Evolutionary conservation across 1,140 invertebrate species (phyloP).

Genomic region (Drosophila mauritiana): DNA sequence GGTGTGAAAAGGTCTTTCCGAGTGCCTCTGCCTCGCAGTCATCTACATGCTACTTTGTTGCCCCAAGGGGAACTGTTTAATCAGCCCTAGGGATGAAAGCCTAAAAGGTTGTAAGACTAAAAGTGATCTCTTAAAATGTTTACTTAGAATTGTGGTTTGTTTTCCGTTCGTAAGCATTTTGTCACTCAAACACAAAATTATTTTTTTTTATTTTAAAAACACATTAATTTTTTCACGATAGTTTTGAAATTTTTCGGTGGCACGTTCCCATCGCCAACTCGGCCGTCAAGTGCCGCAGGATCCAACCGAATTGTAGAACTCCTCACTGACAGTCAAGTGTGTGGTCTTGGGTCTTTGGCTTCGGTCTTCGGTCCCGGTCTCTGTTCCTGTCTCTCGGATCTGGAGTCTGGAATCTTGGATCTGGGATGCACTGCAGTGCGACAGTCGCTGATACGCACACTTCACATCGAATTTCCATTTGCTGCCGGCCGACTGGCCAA

Average conservation of each 20-base stretch:
- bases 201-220: background rate
- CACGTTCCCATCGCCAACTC: conserved; percentile 56
- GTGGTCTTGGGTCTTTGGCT: conserved; percentile 55
- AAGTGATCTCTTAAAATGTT: background rate
- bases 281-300: conserved; percentile 53
- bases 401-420: conserved; percentile 11
- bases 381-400: conserved; percentile 11
- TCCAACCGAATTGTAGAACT: conserved; percentile 14
- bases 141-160: background rate
- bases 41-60: conserved; percentile 70
- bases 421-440: conserved; percentile 74
- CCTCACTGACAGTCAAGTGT: conserved; percentile 58
- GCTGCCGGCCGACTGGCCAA: conserved; percentile 48
- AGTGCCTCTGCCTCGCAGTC: conserved; percentile 14
- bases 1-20: conserved; percentile 57
- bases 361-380: background rate
- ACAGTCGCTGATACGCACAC: conserved; percentile 82
- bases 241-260: conserved; percentile 2
- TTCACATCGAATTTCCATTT: conserved; percentile 82
- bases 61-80: conserved; percentile 26
- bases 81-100: conserved; percentile 43
- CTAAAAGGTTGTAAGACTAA: conserved; percentile 1
- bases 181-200: no score
- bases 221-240: background rate
- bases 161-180: no score